These are phyloP conservation scores for Paramisgurnus dabryanus DNA, from an alignment of 2,113 vertebrate genomes.

Conservation along the genomic window DNA sequence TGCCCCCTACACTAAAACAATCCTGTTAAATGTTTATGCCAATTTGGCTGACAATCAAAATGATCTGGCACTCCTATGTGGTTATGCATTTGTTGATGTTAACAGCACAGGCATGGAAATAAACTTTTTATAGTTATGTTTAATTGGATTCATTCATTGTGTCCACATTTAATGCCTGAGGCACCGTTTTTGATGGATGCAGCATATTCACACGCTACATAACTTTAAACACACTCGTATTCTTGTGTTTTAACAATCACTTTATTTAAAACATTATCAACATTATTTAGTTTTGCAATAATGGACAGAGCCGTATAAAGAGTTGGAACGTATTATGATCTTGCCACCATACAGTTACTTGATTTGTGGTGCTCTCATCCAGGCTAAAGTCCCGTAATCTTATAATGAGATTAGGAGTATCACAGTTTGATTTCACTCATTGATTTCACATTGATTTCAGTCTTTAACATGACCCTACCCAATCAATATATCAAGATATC, in stretches of 20 bases:
- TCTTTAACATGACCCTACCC: too few relatives aligned
- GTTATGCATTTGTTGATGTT: constrained; percentile 40
- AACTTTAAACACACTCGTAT: background rate
- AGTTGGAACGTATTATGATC: too few relatives aligned
- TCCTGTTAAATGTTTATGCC: constrained; percentile 37
- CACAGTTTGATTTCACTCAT: too few relatives aligned
- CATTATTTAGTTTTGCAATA: constrained; percentile 1
- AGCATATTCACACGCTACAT: background rate
- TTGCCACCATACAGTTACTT: too few relatives aligned
- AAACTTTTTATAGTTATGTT: constrained; percentile 20
- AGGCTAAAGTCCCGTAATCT: too few relatives aligned
- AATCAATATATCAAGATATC: too few relatives aligned
- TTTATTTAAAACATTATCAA: background rate
- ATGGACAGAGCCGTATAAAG: background rate
- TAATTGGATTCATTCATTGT: constrained; percentile 16
- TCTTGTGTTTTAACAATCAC: background rate
- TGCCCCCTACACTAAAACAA: constrained; percentile 36
- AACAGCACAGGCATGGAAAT: constrained; percentile 27
- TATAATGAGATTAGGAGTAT: too few relatives aligned
- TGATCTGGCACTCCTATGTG: constrained; percentile 26
- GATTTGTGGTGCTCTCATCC: too few relatives aligned
- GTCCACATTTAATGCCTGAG: constrained; percentile 14
- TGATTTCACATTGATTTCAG: too few relatives aligned
- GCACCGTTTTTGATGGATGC: background rate
- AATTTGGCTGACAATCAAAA: constrained; percentile 51